Evolutionary conservation across 2,888 invertebrate genomes (phyloP).

Genomic region (Pseudeuparius sepicola): DNA sequence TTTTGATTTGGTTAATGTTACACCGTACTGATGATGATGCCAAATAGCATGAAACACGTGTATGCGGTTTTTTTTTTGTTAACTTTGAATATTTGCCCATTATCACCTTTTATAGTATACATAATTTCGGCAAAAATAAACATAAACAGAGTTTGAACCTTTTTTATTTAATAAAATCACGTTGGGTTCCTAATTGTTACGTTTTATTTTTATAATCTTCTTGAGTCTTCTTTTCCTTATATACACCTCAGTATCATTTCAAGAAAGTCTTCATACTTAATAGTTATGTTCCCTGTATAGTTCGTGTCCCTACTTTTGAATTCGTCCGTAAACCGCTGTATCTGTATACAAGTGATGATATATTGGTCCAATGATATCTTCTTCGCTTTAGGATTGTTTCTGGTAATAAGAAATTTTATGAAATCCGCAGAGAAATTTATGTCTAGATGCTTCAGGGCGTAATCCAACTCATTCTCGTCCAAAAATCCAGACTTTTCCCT

Average conservation of each 20-base stretch:
- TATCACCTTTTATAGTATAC: no score
- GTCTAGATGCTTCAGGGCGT: constrained; percentile 32
- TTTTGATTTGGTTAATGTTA: no score
- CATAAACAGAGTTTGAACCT: no score
- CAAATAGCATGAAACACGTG: no score
- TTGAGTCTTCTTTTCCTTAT: no score
- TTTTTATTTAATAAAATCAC: no score
- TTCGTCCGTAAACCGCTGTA: constrained; percentile 36
- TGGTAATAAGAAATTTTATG: constrained; percentile 31
- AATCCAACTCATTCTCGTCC: constrained; percentile 31
- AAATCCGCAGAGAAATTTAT: constrained; percentile 33
- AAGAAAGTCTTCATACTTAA: constrained; percentile 36
- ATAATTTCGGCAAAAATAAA: no score
- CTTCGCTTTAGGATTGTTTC: constrained; percentile 29
- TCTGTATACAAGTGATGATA: constrained; percentile 36
- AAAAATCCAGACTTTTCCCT: constrained; percentile 30
- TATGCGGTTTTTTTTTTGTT: no score
- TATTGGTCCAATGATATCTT: constrained; percentile 35
- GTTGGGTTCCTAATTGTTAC: no score
- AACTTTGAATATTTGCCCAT: no score
- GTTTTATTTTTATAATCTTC: no score
- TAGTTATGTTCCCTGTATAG: constrained; percentile 32
- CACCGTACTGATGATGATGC: no score
- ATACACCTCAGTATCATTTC: constrained; percentile 32
- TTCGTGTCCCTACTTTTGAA: constrained; percentile 33